These are phyloP conservation scores for Astyanax mexicanus DNA, from an alignment of 2,797 vertebrate genomes.

Conservation along the genomic window DNA sequence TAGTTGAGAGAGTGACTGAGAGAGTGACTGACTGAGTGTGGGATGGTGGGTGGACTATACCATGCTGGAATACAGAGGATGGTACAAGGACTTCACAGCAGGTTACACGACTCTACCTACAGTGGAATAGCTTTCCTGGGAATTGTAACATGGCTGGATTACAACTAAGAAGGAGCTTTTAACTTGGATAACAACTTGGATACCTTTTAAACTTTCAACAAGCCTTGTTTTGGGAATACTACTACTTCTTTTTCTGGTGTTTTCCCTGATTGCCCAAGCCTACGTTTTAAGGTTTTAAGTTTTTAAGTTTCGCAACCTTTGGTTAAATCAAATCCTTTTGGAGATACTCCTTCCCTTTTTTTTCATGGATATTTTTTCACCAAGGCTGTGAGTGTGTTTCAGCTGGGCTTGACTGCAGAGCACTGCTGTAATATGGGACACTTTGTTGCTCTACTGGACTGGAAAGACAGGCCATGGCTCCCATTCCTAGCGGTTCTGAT, in stretches of 20 bases:
- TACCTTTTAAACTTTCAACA: too few relatives aligned
- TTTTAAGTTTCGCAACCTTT: conserved; percentile 4
- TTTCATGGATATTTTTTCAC: conserved; percentile 48
- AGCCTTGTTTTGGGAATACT: neutral
- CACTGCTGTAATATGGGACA: conserved; percentile 81
- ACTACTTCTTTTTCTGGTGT: too few relatives aligned
- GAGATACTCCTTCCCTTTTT: conserved; percentile 24
- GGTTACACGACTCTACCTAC: conserved; percentile 14
- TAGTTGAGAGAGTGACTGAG: conserved; percentile 11
- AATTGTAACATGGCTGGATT: conserved; percentile 48
- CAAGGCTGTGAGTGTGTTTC: conserved; percentile 58
- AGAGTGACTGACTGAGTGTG: too few relatives aligned
- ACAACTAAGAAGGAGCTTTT: conserved; percentile 5
- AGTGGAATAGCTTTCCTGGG: conserved; percentile 25
- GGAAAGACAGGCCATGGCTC: conserved; percentile 68
- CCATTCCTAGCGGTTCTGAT: conserved; percentile 75
- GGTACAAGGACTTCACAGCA: conserved; percentile 30
- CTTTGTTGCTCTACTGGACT: conserved; percentile 74
- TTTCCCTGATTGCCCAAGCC: neutral
- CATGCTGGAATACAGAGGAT: conserved; percentile 50
- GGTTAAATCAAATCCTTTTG: neutral
- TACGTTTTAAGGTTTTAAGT: too few relatives aligned
- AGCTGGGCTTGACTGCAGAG: conserved; percentile 71
- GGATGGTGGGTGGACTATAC: conserved; percentile 26
- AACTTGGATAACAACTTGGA: conserved; percentile 1